These are phyloP conservation scores for Panorpa germanica DNA, from an alignment of 2,888 invertebrate species.

Conservation along the genomic window DNA sequence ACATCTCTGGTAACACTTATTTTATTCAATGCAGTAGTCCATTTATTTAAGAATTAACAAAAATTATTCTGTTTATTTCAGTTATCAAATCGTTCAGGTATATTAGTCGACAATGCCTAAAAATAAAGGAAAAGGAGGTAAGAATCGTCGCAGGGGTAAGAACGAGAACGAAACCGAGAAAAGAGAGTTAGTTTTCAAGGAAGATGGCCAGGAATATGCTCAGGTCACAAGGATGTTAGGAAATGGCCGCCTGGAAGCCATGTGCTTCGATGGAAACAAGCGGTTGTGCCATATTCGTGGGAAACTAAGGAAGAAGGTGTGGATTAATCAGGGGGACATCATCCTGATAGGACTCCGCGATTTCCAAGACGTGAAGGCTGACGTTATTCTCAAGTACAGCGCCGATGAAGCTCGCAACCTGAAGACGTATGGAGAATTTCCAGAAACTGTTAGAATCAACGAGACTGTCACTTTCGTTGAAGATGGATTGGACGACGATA, in stretches of 20 bases:
- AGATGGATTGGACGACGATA: constrained; percentile 33
- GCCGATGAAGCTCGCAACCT: constrained; percentile 47
- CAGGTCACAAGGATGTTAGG: constrained; percentile 99
- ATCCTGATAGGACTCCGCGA: constrained; percentile 43
- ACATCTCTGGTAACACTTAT: too few relatives aligned
- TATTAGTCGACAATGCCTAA: too few relatives aligned
- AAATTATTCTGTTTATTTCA: too few relatives aligned
- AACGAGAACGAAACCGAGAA: constrained; percentile 99
- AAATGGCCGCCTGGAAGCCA: constrained; percentile 95
- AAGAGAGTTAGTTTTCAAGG: constrained; percentile 97
- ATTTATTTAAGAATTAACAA: too few relatives aligned
- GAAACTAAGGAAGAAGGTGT: constrained; percentile 77
- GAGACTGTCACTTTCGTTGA: constrained; percentile 32
- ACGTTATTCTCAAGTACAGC: constrained; percentile 48
- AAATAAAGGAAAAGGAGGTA: constrained; percentile 96
- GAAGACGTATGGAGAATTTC: constrained; percentile 44
- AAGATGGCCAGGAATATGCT: constrained; percentile 99
- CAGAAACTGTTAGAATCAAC: constrained; percentile 38
- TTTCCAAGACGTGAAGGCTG: constrained; percentile 40
- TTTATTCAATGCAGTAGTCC: too few relatives aligned
- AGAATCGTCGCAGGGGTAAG: constrained; percentile 98
- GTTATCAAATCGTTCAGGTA: too few relatives aligned
- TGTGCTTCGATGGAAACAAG: constrained; percentile 98
- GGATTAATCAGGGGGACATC: constrained; percentile 46
- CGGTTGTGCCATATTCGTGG: constrained; percentile 97